These are phyloP conservation scores for Drosophila mimetica DNA, from an alignment of 2,888 invertebrate species.

Conservation along the genomic window DNA sequence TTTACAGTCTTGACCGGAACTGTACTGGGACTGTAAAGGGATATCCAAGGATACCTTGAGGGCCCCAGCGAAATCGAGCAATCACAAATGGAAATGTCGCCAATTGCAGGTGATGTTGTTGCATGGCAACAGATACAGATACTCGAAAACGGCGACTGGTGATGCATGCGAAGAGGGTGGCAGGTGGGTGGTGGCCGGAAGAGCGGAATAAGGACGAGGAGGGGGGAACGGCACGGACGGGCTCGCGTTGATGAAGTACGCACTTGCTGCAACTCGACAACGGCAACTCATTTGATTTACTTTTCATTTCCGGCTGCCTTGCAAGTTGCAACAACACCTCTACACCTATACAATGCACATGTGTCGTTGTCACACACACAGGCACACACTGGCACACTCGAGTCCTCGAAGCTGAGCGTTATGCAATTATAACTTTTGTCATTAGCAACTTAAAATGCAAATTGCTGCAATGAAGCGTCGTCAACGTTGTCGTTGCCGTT, in stretches of 20 bases:
- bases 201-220: background rate
- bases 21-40: background rate
- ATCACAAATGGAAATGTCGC: constrained; percentile 59
- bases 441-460: constrained; percentile 82
- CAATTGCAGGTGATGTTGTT: constrained; percentile 54
- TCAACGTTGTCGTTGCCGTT: constrained; percentile 41
- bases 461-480: constrained; percentile 80
- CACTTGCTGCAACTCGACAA: constrained; percentile 41
- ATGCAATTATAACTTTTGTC: constrained; percentile 83
- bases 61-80: constrained; percentile 40
- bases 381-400: constrained; percentile 24
- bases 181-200: background rate
- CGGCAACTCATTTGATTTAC: constrained; percentile 79
- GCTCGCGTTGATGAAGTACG: constrained; percentile 58
- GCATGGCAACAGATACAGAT: constrained; percentile 32
- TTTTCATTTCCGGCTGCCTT: constrained; percentile 80
- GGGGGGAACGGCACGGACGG: constrained; percentile 9
- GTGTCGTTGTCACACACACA: constrained; percentile 31
- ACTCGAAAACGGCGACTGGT: constrained; percentile 18
- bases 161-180: constrained; percentile 8
- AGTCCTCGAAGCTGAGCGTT: constrained; percentile 71
- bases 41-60: constrained; percentile 18
- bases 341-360: constrained; percentile 36
- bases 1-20: background rate
- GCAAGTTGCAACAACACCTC: constrained; percentile 57